phyloP scores from a whole-genome alignment of 2,888 invertebrate genomes.

The Noctua janthina region DNA sequence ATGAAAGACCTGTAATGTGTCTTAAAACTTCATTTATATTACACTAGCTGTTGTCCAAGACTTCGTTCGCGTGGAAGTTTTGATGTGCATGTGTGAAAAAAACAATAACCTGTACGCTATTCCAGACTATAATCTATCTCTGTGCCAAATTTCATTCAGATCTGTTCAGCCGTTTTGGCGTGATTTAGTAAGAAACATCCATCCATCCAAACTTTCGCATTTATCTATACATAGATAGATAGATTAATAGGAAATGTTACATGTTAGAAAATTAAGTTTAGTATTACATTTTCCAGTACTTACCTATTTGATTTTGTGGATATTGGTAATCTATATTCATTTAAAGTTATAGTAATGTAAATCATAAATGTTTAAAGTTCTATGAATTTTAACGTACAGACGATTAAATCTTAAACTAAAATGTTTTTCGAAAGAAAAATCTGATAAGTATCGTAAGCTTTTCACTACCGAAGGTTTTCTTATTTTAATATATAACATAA shows the following conservation, averaged over 20 bases:
- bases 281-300: background rate
- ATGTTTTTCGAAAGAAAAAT: background rate
- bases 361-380: background rate
- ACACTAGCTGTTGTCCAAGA: too few relatives aligned
- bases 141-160: too few relatives aligned
- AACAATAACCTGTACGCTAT: too few relatives aligned
- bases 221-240: too few relatives aligned
- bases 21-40: slow-evolving; percentile 5
- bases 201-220: too few relatives aligned
- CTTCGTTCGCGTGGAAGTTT: too few relatives aligned
- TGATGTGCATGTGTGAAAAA: too few relatives aligned
- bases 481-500: background rate
- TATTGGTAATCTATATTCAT: background rate
- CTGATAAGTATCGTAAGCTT: background rate
- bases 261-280: background rate
- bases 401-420: background rate
- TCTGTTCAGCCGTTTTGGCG: too few relatives aligned
- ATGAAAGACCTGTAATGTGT: background rate
- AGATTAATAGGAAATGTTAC: background rate
- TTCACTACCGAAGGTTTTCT: background rate
- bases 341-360: background rate
- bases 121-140: too few relatives aligned
- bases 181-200: too few relatives aligned
- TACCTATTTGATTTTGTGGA: background rate
- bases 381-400: background rate